Conservation (phyloP, 2,113 vertebrate species). For the Amphiprion ocellaris region DNA sequence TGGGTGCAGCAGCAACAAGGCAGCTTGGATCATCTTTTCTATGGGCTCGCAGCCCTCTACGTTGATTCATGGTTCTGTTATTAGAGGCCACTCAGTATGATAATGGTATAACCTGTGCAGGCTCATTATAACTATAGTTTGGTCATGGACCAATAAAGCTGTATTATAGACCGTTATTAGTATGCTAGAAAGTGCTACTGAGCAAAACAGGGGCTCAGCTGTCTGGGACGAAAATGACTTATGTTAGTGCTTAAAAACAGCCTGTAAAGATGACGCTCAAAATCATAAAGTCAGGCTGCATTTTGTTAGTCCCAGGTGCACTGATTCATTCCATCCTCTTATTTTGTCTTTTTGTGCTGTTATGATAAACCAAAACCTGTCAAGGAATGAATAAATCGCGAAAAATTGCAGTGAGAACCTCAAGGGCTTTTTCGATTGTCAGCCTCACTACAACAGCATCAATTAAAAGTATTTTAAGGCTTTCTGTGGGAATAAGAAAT, state of each 20-base stretch:
- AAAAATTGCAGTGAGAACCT: not conserved
- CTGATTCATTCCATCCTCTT: not conserved
- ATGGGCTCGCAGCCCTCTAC: constrained; percentile 11
- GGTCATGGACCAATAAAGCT: constrained; percentile 40
- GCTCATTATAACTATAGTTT: constrained; percentile 45
- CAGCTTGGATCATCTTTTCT: constrained; percentile 46
- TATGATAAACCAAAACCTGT: constrained; percentile 21
- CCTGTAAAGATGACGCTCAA: not conserved
- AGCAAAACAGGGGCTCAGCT: constrained; percentile 9
- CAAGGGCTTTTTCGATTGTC: constrained; percentile 34
- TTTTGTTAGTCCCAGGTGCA: not conserved
- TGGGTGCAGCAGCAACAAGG: constrained; percentile 48
- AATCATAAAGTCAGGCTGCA: not conserved
- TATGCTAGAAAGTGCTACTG: not conserved
- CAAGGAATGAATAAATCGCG: not conserved
- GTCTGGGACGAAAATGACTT: constrained; percentile 18
- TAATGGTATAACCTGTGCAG: constrained; percentile 36
- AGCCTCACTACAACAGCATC: constrained; percentile 7
- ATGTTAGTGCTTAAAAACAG: not conserved
- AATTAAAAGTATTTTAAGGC: constrained; percentile 20
- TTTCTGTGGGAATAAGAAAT: constrained; percentile 31
- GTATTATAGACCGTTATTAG: constrained; percentile 33
- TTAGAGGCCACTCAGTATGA: constrained; percentile 52
- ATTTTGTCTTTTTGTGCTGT: not conserved
- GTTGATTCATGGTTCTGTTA: constrained; percentile 48